Conservation (phyloP, 2,888 invertebrate species). For the Dicranocentrus wangi region DNA sequence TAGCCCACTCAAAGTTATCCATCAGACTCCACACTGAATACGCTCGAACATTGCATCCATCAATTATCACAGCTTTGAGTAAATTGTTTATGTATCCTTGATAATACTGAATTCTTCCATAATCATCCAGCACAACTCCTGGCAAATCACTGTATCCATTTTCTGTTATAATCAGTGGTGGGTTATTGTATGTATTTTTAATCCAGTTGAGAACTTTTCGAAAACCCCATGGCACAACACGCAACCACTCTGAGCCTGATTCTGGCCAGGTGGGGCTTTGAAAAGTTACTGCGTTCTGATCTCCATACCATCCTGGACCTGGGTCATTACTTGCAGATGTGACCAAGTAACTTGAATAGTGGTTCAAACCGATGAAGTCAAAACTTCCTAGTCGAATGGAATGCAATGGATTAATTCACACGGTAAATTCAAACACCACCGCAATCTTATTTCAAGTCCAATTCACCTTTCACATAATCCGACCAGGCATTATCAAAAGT, state of each 20-base stretch:
- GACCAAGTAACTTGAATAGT: constrained; percentile 74
- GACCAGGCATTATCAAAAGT: constrained; percentile 63
- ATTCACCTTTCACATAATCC: constrained; percentile 59
- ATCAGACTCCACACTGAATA: constrained; percentile 75
- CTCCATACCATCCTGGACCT: constrained; percentile 58
- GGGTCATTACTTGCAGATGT: constrained; percentile 31
- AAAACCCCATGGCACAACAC: constrained; percentile 79
- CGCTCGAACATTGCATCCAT: constrained; percentile 74
- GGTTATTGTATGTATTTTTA: constrained; percentile 76
- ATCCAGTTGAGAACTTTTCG: constrained; percentile 79
- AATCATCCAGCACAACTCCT: constrained; percentile 43
- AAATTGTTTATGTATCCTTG: constrained; percentile 73
- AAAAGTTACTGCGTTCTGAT: constrained; percentile 43
- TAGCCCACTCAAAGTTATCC: constrained; percentile 65
- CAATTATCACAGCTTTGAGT: constrained; percentile 72
- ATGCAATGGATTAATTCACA: constrained; percentile 15
- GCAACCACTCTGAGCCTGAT: constrained; percentile 58
- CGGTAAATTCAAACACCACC: constrained; percentile 1
- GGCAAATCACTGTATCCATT: constrained; percentile 63
- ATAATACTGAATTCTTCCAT: constrained; percentile 43
- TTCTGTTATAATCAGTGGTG: constrained; percentile 56
- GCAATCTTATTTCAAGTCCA: neutral
- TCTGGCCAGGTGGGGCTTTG: constrained; percentile 65
- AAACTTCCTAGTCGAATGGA: constrained; percentile 73
- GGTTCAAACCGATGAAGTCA: constrained; percentile 76